Evolutionary conservation across 2,797 vertebrate species (phyloP).

Genomic region (Limnodromus scolopaceus): DNA sequence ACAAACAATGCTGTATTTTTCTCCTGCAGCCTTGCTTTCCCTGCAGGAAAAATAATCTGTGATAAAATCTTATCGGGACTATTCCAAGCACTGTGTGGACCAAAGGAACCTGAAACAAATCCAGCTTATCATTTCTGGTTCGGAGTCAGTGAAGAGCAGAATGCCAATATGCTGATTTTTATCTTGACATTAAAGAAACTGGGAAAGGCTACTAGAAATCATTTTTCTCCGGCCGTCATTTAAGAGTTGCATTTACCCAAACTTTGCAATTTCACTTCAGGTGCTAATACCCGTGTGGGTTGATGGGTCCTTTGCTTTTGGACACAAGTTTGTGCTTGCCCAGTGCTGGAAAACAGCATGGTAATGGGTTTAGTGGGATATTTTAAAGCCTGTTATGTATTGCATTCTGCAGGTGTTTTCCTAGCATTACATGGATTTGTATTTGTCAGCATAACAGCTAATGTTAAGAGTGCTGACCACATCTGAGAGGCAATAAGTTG

Average conservation of each 20-base stretch:
- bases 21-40: slow-evolving; percentile 19
- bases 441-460: background rate
- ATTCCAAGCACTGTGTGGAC: slow-evolving; percentile 29
- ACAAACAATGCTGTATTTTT: slow-evolving; percentile 29
- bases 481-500: background rate
- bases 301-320: background rate
- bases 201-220: background rate
- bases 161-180: slow-evolving; percentile 48
- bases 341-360: rapidly evolving
- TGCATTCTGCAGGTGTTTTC: background rate
- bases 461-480: background rate
- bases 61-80: slow-evolving; percentile 59
- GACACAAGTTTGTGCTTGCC: background rate
- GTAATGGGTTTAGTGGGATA: background rate
- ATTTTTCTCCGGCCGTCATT: background rate
- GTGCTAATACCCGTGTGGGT: rapidly evolving
- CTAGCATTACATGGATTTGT: background rate
- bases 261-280: background rate
- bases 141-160: background rate
- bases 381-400: background rate
- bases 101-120: slow-evolving; percentile 62
- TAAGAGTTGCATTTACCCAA: background rate
- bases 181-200: slow-evolving; percentile 46
- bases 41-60: slow-evolving; percentile 12
- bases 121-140: slow-evolving; percentile 58